Evolutionary conservation across 2,888 invertebrate genomes (phyloP).

Genomic region (Rhogogaster chlorosoma): DNA sequence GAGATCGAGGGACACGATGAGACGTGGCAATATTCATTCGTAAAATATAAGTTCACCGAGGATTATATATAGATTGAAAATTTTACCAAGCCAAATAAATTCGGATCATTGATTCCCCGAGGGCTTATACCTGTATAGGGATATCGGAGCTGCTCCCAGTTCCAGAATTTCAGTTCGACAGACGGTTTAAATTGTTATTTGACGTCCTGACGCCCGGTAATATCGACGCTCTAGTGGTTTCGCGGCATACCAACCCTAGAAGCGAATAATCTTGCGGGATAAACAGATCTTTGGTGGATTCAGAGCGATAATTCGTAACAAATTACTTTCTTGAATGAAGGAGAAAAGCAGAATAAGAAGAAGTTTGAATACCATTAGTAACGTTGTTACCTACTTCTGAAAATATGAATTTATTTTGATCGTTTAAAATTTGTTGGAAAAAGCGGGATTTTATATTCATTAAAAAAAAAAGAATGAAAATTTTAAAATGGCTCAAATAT

Average conservation of each 20-base stretch:
- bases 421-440: not conserved
- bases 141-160: not conserved
- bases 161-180: not conserved
- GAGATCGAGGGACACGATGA: too few species aligned
- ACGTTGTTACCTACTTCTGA: not conserved
- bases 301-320: not conserved
- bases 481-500: conserved; percentile 16
- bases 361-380: not conserved
- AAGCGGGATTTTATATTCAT: conserved; percentile 1
- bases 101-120: conserved; percentile 12
- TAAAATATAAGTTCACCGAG: not conserved
- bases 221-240: not conserved
- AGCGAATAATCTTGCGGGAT: conserved; percentile 2
- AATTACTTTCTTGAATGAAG: not conserved
- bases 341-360: not conserved
- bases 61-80: conserved; percentile 8
- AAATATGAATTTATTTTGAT: not conserved
- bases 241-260: not conserved
- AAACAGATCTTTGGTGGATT: conserved; percentile 20
- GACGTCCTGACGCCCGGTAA: conserved; percentile 21
- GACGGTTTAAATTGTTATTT: conserved; percentile 39
- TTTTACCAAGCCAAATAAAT: conserved; percentile 11
- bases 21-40: not conserved
- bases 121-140: not conserved
- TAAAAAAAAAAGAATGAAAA: not conserved